phyloP scores from a whole-genome alignment of 2,797 vertebrate species.

The Molossus molossus region DNA sequence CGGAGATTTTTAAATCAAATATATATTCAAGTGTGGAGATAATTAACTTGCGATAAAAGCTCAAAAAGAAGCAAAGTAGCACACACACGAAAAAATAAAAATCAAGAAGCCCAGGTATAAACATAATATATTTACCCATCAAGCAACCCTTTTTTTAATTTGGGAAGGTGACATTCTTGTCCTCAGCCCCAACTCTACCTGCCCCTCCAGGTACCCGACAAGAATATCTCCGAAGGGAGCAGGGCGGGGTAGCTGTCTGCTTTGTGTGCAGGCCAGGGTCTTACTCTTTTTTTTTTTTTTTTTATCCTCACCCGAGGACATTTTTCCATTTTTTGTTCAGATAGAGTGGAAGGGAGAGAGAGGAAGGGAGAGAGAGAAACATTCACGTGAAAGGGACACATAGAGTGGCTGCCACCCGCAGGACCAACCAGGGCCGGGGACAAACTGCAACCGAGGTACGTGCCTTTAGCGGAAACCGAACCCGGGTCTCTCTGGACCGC shows the following conservation, averaged over 20 bases:
- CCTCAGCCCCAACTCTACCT: neutral
- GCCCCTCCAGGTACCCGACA: neutral
- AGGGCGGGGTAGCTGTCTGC: neutral
- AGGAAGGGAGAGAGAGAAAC: too few relatives aligned
- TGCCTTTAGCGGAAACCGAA: too few relatives aligned
- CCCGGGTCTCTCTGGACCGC: too few relatives aligned
- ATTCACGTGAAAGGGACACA: too few relatives aligned
- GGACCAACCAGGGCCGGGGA: too few relatives aligned
- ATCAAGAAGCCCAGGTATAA: neutral
- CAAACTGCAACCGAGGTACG: too few relatives aligned
- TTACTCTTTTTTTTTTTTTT: neutral
- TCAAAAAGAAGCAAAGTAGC: neutral
- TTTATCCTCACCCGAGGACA: too few relatives aligned
- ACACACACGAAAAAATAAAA: too few relatives aligned
- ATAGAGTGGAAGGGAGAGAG: too few relatives aligned
- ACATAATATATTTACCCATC: neutral
- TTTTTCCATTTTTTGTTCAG: too few relatives aligned
- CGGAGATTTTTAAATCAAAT: constrained; percentile 50
- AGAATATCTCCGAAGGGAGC: neutral
- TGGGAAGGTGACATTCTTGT: neutral
- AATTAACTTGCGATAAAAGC: neutral
- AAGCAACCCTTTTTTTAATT: neutral
- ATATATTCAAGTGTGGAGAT: constrained; percentile 16
- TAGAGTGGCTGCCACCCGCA: too few relatives aligned
- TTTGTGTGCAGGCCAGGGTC: neutral